Base-by-base conservation (phyloP, 2,113 vertebrate genomes). In the Anguilla rostrata region DNA sequence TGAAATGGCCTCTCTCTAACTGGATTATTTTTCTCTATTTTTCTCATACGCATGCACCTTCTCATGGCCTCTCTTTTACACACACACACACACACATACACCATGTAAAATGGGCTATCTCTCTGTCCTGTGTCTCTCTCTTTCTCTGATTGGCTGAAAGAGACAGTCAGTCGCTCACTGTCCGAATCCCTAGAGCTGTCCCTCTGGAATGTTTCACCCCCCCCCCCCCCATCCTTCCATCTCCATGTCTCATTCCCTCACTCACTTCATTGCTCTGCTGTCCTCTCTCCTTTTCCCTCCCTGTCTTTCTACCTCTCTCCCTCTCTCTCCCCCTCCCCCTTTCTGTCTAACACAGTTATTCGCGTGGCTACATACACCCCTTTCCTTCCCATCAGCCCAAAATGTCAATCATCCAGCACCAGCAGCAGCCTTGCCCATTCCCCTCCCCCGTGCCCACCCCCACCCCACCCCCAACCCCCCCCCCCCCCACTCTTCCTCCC, bases 361-460 rank as follows among this genome's bases (percentile, higher is more conserved):
- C 40, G 0, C 29, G 46, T 40, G 49, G 39, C 2, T 39, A 26
- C 39, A 53, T 39, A 41, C 63, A 12, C 40, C 22, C 39, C 57
- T n/a, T 34, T 56, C 22, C 5, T 53, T 46, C 41, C 46, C 26
- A 26, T 39, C 39, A 85, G 43, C 71, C 75, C 75, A 56, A 83
- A 81, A 29, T 81, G 66, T 87, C 56, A 7, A 46, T 88, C 83
- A 83, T 84, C 46, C 86, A 57, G 11, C 82, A 56, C 20, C 63
- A 46, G 22, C 60, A n/a, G 41, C 53, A 82, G 34, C 40, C 39
- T 49, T 7, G 39, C 80, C 15, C 60, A 18, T 4, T 4, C 5
- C 60, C 20, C 79, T 39, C 80, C 39, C 29, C 11, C 16, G 34
- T 46, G 43, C 43, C 43, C 43, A 46, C 43, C 49, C 49, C 11